Percentiles rank a stretch among this genome's conserved stretches.
These are phyloP conservation scores for Corbicula japonica DNA, from an alignment of 2,888 invertebrate species.

Conservation along the genomic window DNA sequence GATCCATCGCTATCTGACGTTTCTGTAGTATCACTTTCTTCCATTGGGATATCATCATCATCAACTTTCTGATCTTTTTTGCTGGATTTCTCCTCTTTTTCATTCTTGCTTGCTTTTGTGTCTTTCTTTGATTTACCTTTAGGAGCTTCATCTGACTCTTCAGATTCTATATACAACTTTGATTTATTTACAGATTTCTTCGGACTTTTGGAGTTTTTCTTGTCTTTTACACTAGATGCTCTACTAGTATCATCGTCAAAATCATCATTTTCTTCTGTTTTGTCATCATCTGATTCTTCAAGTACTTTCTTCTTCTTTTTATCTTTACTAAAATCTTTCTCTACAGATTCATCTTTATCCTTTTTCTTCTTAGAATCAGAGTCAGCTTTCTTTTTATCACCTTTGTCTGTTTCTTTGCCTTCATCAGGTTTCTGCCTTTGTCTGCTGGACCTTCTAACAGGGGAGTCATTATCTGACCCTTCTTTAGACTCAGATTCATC, in stretches of 20 bases:
- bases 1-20: constrained; percentile 43
- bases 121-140: constrained; percentile 8
- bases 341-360: constrained; percentile 32
- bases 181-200: constrained; percentile 24
- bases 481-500: too few species aligned
- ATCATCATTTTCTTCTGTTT: constrained; percentile 33
- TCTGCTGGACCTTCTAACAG: constrained; percentile 34
- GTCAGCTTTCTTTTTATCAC: constrained; percentile 20
- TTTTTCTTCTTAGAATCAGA: constrained; percentile 27
- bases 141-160: constrained; percentile 17
- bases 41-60: constrained; percentile 23
- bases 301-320: constrained; percentile 20
- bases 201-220: constrained; percentile 15
- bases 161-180: constrained; percentile 8
- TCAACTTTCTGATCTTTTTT: constrained; percentile 17
- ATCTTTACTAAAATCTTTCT: constrained; percentile 31
- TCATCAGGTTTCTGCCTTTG: too few species aligned
- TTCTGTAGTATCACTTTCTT: constrained; percentile 24
- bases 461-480: too few species aligned
- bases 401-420: too few species aligned
- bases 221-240: neutral
- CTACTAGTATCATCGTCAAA: constrained; percentile 1
- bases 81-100: constrained; percentile 26
- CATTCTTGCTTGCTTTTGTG: constrained; percentile 32
- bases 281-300: constrained; percentile 14